Percentiles rank a stretch among this genome's conserved stretches.
Evolutionary conservation across 2,113 vertebrate genomes (phyloP).

Genomic region (Chitala chitala): DNA sequence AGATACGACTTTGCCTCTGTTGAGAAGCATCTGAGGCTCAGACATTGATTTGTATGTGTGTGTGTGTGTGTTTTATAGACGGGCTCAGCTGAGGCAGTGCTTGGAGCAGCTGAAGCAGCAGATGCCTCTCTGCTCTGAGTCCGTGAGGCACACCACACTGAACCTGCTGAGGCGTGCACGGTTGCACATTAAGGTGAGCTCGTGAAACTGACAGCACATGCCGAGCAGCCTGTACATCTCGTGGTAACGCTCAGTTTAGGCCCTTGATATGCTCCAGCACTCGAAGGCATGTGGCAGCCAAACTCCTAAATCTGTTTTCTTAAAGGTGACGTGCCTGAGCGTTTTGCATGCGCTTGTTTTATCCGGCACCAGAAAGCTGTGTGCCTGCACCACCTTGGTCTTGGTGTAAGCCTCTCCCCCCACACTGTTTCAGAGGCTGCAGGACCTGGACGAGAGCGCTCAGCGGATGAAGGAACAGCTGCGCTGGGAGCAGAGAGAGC

Average conservation of each 20-base stretch:
- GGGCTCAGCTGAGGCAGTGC: constrained; percentile 80
- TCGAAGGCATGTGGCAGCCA: no score
- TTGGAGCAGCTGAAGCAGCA: constrained; percentile 88
- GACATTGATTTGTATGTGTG: background rate
- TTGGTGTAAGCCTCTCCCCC: background rate
- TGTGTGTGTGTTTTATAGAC: constrained; percentile 51
- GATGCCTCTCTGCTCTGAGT: constrained; percentile 72
- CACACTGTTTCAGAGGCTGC: constrained; percentile 66
- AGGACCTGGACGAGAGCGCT: constrained; percentile 79
- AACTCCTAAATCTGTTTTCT: no score
- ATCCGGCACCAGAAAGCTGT: no score
- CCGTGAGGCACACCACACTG: constrained; percentile 75
- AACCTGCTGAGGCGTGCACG: constrained; percentile 80
- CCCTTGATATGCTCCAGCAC: no score
- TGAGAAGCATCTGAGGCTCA: background rate
- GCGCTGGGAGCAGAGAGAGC: constrained; percentile 70
- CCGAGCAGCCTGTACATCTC: no score
- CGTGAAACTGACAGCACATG: no score
- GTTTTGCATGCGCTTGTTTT: no score
- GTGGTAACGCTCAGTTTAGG: no score
- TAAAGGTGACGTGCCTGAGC: no score
- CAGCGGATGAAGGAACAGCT: constrained; percentile 71
- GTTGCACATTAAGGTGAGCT: constrained; percentile 80
- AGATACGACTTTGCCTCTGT: background rate
- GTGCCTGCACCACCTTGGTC: background rate